Base-by-base conservation (phyloP, 2,113 vertebrate species). In the Mirounga angustirostris region DNA sequence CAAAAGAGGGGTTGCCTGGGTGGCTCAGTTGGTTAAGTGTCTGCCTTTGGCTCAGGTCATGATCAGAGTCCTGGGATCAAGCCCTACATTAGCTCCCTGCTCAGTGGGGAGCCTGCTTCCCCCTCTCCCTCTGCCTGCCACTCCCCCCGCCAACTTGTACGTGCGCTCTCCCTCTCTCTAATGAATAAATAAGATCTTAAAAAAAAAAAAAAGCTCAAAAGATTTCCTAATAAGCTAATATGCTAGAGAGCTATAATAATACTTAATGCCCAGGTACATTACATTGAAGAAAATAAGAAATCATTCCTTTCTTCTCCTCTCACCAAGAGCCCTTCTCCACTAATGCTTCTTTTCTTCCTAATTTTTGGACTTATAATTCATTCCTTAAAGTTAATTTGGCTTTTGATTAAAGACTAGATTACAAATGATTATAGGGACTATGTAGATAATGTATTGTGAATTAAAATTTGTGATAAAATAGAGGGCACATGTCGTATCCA, bases 351-450 rank as follows among this genome's bases (percentile, higher is more conserved):
- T 73, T 82, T 90, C 11, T 63, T 58, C 19, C 15, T 87, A 91
- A 59, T 30, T 93, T 90, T 94, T 65, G 63, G 30, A 86, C 5
- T 94, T 97, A 80, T 4, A 80, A 84, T 52, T 54, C 28, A 95
- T 92, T 63, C 36, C 16, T 79, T 80, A 93, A n/a, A 58, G 10
- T 84, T 91, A 82, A 79, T 61, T 61, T 58, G 67, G 26, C 4
- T 78, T 94, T 93, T 93, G n/a, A 96, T 79, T 94, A 76, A 83
- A 80, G 13, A 79, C 71, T 82, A 90, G 9, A 63, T 73, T 86
- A 58, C 46, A 94, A 94, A 90, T 52, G 3, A 94, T 86, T 90
- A 59, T 80, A 61, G 63, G 36, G 56, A 84, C 33, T 74, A 74
- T 0, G 3, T 89, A 74, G 21, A 11, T 90, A 58, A 93, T 15